A percentile compares a stretch with the other conserved stretches of the same genome.
Evolutionary conservation across 2,113 vertebrate species (phyloP).

Genomic region (Isichthys henryi): DNA sequence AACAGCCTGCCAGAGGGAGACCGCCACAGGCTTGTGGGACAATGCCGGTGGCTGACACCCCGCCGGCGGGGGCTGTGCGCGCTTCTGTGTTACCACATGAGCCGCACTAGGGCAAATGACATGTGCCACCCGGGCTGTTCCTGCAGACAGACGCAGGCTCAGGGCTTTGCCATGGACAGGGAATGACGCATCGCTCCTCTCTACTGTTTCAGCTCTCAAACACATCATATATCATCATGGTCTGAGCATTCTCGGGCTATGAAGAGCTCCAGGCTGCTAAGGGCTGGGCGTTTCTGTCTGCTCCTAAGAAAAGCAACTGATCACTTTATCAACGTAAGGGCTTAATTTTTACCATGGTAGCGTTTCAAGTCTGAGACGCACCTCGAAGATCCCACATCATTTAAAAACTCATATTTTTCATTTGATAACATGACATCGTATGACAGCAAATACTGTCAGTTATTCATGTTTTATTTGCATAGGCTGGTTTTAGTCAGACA

Average conservation of each 20-base stretch:
- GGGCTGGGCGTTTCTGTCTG: neutral
- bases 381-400: neutral
- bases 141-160: slow-evolving; percentile 57
- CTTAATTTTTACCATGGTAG: neutral
- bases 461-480: neutral
- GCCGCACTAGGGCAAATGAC: slow-evolving; percentile 43
- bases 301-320: neutral
- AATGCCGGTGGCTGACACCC: slow-evolving; percentile 21
- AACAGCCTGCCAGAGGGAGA: slow-evolving; percentile 23
- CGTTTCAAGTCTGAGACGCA: neutral
- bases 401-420: neutral
- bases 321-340: neutral
- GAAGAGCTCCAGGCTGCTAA: neutral
- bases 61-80: slow-evolving; percentile 11
- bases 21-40: slow-evolving; percentile 21
- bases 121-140: slow-evolving; percentile 60
- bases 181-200: slow-evolving; percentile 56
- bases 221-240: slow-evolving; percentile 29
- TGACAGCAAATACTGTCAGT: neutral
- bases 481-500: neutral
- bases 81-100: slow-evolving; percentile 29
- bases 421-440: neutral
- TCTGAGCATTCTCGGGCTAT: neutral
- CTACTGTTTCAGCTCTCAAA: slow-evolving; percentile 59
- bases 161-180: slow-evolving; percentile 52